A percentile compares a stretch with the other conserved stretches of the same genome.
Evolutionary conservation across 2,888 invertebrate species (phyloP).

Genomic region (Melikaiella ostensackeni): DNA sequence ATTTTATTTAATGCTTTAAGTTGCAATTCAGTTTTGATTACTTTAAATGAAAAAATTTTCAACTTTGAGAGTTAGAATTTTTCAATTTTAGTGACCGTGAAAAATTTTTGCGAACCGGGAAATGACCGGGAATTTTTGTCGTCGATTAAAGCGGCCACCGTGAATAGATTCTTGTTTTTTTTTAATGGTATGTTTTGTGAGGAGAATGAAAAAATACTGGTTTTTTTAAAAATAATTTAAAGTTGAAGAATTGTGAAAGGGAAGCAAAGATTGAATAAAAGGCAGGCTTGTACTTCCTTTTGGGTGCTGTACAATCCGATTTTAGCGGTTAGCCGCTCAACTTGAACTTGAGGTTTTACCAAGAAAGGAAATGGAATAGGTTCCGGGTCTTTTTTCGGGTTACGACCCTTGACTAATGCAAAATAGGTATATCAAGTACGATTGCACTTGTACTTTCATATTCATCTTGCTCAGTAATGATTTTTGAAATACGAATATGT

Average conservation of each 20-base stretch:
- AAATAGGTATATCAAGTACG: neutral
- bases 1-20: too few species aligned
- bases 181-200: neutral
- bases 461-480: conserved; percentile 8
- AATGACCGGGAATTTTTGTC: too few species aligned
- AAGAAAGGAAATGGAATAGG: conserved; percentile 34
- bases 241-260: conserved; percentile 8
- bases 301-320: conserved; percentile 13
- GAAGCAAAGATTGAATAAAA: conserved; percentile 2
- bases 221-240: neutral
- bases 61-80: too few species aligned
- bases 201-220: neutral
- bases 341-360: conserved; percentile 23
- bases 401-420: conserved; percentile 24
- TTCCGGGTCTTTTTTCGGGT: conserved; percentile 22
- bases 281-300: neutral
- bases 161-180: too few species aligned
- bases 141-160: too few species aligned
- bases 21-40: too few species aligned
- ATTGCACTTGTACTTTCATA: neutral
- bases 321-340: neutral
- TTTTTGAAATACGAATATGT: neutral
- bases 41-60: too few species aligned
- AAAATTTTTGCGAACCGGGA: too few species aligned
- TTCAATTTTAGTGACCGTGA: too few species aligned